Conservation (phyloP, 2,888 invertebrate genomes). For the Bombylius discolor region DNA sequence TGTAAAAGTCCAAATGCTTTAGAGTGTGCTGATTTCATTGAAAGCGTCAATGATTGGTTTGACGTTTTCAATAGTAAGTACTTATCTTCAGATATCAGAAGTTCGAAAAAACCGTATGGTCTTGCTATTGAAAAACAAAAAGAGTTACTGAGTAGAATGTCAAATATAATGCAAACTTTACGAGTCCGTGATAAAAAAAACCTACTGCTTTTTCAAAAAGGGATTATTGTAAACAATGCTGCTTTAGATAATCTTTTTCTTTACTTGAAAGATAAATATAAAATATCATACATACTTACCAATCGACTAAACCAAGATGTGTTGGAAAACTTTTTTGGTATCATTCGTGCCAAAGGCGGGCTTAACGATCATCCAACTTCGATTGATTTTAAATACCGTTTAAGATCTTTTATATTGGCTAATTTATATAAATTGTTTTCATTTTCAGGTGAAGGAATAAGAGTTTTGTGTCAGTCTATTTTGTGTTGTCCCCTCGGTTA, state of each 20-base stretch:
- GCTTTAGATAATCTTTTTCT: background rate
- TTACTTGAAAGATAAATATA: background rate
- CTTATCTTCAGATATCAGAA: constrained; percentile 8
- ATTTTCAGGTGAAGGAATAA: background rate
- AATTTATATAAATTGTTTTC: background rate
- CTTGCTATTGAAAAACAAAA: constrained; percentile 13
- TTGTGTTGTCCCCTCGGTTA: background rate
- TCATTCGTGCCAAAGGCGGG: background rate
- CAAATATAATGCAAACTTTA: constrained; percentile 9
- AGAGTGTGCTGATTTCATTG: constrained; percentile 16
- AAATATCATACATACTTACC: background rate
- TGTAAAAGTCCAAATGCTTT: constrained; percentile 8
- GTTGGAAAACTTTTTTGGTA: background rate
- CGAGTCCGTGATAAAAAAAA: constrained; percentile 10
- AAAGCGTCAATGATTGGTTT: constrained; percentile 17
- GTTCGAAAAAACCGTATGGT: constrained; percentile 16
- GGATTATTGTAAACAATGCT: constrained; percentile 12
- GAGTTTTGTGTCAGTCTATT: background rate
- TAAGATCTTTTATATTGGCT: background rate
- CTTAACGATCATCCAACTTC: background rate
- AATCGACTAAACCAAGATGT: constrained; percentile 1
- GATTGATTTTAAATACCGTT: background rate
- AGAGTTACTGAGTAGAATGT: constrained; percentile 15
- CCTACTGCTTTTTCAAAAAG: constrained; percentile 18
- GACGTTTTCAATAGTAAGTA: constrained; percentile 16